Conservation (phyloP, 2,797 vertebrate species). For the Trachurus trachurus region DNA sequence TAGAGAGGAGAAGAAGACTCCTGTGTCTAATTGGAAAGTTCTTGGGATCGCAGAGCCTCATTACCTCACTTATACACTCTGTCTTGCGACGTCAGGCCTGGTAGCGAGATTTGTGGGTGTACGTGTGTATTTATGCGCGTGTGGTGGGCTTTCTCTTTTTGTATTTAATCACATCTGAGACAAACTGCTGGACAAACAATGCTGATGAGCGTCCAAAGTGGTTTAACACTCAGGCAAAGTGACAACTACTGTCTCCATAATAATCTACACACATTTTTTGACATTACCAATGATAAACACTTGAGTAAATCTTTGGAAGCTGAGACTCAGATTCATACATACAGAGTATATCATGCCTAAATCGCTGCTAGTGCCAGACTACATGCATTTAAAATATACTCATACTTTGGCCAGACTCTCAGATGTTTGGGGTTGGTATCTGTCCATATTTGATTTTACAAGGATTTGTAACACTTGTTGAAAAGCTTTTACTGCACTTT, state of each 20-base stretch:
- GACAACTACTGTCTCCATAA: slow-evolving; percentile 21
- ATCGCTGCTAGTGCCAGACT: too few species aligned
- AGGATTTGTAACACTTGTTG: too few species aligned
- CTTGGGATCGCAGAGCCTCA: slow-evolving; percentile 63
- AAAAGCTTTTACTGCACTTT: too few species aligned
- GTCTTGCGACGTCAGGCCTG: slow-evolving; percentile 39
- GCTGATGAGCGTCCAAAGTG: slow-evolving; percentile 33
- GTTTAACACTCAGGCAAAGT: slow-evolving; percentile 35
- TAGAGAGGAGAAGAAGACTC: slow-evolving; percentile 65
- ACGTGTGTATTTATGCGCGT: slow-evolving; percentile 14
- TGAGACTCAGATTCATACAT: background rate
- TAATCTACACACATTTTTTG: slow-evolving; percentile 15
- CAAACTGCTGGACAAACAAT: slow-evolving; percentile 43
- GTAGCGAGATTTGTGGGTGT: background rate
- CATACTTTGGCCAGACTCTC: too few species aligned
- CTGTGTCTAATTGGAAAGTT: slow-evolving; percentile 72
- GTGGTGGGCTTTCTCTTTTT: slow-evolving; percentile 13
- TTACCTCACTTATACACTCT: slow-evolving; percentile 66
- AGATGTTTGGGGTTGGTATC: too few species aligned
- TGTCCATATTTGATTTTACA: too few species aligned
- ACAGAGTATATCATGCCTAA: background rate
- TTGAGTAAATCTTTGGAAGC: background rate
- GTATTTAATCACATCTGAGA: slow-evolving; percentile 52
- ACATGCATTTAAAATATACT: too few species aligned
- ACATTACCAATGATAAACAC: background rate